A percentile compares a stretch with the other conserved stretches of the same genome.
phyloP scores from a whole-genome alignment of 2,888 invertebrate genomes.

The Mythimna lalbum region DNA sequence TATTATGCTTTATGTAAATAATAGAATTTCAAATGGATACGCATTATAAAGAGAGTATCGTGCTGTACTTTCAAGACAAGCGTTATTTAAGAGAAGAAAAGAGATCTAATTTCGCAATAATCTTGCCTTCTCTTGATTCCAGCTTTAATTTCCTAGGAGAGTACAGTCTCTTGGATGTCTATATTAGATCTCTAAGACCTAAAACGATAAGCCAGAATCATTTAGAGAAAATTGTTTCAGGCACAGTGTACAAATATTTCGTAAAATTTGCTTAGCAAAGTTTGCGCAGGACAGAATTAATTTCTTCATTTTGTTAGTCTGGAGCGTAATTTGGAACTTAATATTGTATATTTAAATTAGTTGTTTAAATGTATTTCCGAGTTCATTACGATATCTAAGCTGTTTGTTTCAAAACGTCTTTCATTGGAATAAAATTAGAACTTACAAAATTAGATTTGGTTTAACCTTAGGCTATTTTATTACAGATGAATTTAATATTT shows the following conservation, averaged over 20 bases:
- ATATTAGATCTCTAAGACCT: slow-evolving; percentile 37
- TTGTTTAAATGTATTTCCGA: slow-evolving; percentile 41
- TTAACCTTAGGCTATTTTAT: slow-evolving; percentile 2
- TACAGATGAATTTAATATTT: slow-evolving; percentile 2
- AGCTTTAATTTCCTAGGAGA: slow-evolving; percentile 31
- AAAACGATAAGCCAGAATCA: slow-evolving; percentile 46
- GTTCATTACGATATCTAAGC: slow-evolving; percentile 13
- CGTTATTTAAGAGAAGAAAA: slow-evolving; percentile 2
- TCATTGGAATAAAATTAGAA: slow-evolving; percentile 24
- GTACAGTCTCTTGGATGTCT: slow-evolving; percentile 1
- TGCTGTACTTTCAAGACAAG: neutral
- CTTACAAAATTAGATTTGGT: neutral
- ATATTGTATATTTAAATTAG: slow-evolving; percentile 48
- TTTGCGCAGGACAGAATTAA: slow-evolving; percentile 65
- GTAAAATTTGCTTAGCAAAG: slow-evolving; percentile 47
- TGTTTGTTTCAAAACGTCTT: slow-evolving; percentile 22
- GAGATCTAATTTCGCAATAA: slow-evolving; percentile 3
- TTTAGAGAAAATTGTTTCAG: slow-evolving; percentile 43
- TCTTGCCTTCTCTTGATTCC: neutral
- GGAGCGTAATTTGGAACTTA: slow-evolving; percentile 51
- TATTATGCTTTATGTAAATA: neutral
- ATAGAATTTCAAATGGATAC: neutral
- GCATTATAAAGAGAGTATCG: neutral
- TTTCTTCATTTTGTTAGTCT: slow-evolving; percentile 60
- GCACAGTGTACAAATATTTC: slow-evolving; percentile 43